phyloP scores from a whole-genome alignment of 2,113 vertebrate genomes.

The Crocuta crocuta region DNA sequence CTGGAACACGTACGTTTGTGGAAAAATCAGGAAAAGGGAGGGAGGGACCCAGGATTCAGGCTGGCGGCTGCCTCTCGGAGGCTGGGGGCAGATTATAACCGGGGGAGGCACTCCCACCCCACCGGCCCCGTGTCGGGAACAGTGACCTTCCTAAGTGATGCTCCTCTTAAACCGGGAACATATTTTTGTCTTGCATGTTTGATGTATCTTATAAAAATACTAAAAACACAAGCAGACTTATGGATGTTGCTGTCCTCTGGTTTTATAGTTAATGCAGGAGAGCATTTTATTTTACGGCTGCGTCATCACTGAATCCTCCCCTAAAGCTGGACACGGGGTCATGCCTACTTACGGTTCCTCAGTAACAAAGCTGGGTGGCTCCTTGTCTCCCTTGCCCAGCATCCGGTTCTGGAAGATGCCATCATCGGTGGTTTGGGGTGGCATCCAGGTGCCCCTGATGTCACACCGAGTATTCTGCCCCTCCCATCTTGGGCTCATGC shows the following conservation, averaged over 20 bases:
- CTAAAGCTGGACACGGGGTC: not conserved
- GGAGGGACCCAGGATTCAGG: not conserved
- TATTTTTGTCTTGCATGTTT: not conserved
- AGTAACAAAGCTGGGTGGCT: too few species aligned
- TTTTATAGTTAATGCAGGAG: not conserved
- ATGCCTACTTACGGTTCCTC: too few species aligned
- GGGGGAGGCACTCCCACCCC: too few species aligned
- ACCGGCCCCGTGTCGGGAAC: not conserved
- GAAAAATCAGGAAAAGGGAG: not conserved
- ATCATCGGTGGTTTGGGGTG: not conserved
- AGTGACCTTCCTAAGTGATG: not conserved
- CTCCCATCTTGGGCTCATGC: not conserved
- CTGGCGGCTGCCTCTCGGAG: not conserved
- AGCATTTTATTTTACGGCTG: not conserved
- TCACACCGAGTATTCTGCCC: too few species aligned
- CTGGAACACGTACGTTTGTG: too few species aligned
- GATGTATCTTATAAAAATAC: not conserved
- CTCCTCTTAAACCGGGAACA: too few species aligned
- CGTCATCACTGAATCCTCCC: not conserved
- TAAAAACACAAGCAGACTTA: not conserved
- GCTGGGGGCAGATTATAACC: too few species aligned
- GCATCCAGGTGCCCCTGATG: not conserved
- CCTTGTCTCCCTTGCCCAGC: not conserved
- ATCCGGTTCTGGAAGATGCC: not conserved
- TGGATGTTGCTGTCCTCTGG: not conserved